phyloP scores from a whole-genome alignment of 2,797 vertebrate genomes.

The Falco columbarius region DNA sequence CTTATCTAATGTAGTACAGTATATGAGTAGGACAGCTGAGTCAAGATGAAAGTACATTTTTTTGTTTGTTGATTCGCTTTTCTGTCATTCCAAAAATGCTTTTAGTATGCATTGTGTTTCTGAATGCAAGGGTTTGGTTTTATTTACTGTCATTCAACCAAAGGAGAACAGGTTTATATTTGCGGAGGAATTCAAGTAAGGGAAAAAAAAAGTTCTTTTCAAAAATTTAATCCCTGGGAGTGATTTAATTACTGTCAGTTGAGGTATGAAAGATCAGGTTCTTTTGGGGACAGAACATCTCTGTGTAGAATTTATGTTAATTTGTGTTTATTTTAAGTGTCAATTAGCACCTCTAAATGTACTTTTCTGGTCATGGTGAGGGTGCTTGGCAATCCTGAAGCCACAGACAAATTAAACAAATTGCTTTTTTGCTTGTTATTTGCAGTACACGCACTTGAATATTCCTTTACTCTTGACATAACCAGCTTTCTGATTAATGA shows the following conservation, averaged over 20 bases:
- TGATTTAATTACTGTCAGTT: not conserved
- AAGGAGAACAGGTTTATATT: not conserved
- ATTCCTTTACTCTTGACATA: not conserved
- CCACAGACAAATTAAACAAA: not conserved
- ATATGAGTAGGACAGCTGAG: not conserved
- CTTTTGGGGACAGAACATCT: not conserved
- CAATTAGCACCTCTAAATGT: not conserved
- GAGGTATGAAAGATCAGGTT: not conserved
- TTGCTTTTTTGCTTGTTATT: constrained; percentile 7
- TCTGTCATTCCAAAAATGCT: not conserved
- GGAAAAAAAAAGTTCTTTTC: not conserved
- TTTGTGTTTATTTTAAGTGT: not conserved
- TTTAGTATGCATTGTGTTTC: not conserved
- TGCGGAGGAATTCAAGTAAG: not conserved
- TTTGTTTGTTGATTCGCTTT: not conserved
- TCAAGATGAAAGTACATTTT: not conserved
- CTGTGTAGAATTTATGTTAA: not conserved
- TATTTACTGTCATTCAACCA: not conserved
- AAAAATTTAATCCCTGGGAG: not conserved
- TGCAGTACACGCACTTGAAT: not conserved
- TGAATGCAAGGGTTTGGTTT: not conserved
- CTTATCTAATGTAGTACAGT: not conserved
- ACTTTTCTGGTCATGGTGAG: not conserved
- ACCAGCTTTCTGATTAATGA: not conserved
- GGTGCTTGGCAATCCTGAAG: not conserved